Conservation (phyloP, 2,113 vertebrate species). For the Halcyon senegalensis region DNA sequence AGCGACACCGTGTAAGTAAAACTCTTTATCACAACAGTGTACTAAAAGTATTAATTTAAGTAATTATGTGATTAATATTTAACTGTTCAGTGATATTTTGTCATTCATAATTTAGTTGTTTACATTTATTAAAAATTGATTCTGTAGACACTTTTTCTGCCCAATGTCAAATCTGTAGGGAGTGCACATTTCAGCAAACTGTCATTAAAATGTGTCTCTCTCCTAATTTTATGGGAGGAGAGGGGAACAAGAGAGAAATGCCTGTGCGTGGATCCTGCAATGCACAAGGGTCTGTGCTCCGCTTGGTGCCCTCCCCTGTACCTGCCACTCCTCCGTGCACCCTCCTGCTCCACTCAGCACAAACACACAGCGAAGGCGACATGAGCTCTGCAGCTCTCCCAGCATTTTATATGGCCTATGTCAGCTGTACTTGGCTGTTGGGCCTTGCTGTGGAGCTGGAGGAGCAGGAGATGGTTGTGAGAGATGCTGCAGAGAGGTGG, state of each 20-base stretch:
- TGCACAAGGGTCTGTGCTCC: accelerated
- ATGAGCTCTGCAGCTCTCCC: not conserved
- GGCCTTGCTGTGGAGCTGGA: not conserved
- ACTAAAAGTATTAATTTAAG: slow-evolving; percentile 65
- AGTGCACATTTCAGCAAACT: slow-evolving; percentile 12
- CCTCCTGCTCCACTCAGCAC: not conserved
- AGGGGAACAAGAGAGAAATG: not conserved
- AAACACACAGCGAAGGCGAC: accelerated
- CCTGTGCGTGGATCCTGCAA: not conserved
- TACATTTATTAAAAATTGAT: slow-evolving; percentile 72
- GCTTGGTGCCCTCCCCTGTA: accelerated
- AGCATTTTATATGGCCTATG: accelerated
- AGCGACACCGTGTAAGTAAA: accelerated
- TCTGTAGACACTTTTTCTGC: slow-evolving; percentile 61
- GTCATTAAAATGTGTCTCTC: not conserved
- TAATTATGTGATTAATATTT: slow-evolving; percentile 69
- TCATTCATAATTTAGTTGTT: slow-evolving; percentile 75
- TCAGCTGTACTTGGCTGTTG: not conserved
- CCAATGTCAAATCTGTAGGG: slow-evolving; percentile 60
- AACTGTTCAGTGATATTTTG: slow-evolving; percentile 60
- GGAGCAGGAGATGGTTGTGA: not conserved
- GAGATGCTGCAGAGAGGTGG: not conserved
- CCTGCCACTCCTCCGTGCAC: not conserved
- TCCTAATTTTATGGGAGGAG: not conserved
- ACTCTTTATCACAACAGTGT: not conserved